Conservation (phyloP, 1,140 invertebrate species). For the Lasioglossum baleicum region DNA sequence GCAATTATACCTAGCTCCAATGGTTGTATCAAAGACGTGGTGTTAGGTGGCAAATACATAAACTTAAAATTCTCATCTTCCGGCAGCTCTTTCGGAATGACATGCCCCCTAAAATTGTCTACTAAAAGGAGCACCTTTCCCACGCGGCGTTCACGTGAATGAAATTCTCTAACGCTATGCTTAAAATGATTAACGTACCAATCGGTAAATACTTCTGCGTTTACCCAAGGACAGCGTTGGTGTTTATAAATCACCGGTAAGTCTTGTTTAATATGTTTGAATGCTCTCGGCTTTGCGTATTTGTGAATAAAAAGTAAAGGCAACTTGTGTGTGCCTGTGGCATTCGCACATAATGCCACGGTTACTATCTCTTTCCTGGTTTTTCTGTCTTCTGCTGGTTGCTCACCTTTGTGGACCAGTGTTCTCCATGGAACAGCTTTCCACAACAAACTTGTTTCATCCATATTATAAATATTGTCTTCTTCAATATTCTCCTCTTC, state of each 20-base stretch:
- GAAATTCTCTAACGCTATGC: not conserved
- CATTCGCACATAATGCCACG: not conserved
- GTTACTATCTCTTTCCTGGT: not conserved
- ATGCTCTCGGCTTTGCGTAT: not conserved
- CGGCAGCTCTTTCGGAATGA: not conserved
- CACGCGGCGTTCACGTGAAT: not conserved
- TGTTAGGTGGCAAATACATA: not conserved
- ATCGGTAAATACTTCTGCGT: not conserved
- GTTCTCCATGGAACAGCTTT: not conserved
- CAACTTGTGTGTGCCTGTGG: not conserved
- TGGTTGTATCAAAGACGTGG: not conserved
- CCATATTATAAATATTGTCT: not conserved
- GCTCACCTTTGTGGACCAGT: not conserved
- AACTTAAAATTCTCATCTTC: not conserved
- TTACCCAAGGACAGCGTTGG: not conserved
- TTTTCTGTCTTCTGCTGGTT: not conserved
- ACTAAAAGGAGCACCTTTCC: not conserved
- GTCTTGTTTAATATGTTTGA: not conserved
- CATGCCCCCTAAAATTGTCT: not conserved
- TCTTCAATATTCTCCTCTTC: not conserved
- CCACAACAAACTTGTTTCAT: not conserved
- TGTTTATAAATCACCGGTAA: not conserved
- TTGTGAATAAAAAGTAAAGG: not conserved
- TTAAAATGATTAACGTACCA: not conserved
- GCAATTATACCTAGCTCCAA: not conserved